Base-by-base conservation (phyloP, 2,797 vertebrate species). In the Gymnopithys bicolor region DNA sequence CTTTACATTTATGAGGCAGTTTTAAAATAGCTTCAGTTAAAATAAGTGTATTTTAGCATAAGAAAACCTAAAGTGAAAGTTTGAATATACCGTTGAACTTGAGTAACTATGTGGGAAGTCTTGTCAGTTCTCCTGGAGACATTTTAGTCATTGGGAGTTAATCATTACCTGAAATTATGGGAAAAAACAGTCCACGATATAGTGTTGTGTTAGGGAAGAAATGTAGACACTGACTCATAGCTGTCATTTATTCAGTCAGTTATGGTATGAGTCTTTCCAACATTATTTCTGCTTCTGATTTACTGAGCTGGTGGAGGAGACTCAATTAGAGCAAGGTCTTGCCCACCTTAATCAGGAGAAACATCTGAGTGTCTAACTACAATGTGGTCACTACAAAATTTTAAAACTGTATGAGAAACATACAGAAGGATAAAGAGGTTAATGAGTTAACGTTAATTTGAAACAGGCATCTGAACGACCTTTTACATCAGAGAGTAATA, bases 81-180 rank as follows among this genome's bases (percentile, higher is more conserved):
- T 58, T 90, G 59, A 86, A 66, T 81, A 43, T 15, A 56, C 15
- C 90, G 88, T 35, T 71, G 24, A 87, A 59, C 46, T 41, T 76
- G 11, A 53, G 21, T 85, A 59, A 51, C 17, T 79, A 17, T 39
- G 11, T 55, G 15, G 49, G 80, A 91, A 76, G 53, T 90, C 74
- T 95, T 81, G 84, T 59, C 82, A 64, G 60, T 93, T 93, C 74
- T 94, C 73, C 77, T 92, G 85, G 56, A 90, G 95, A 51, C 92
- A n/a, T 93, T 97, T 97, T 95, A 97, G 93, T 96, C 93, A 97
- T 37, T 84, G 52, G 37, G 41, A 75, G 95, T 98, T 96, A 97
- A 96, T 97, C 91, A 96, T 97, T 96, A 97, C 79, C 93, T 97
- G 60, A 71, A 93, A 95, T 63, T 59, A 84, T 58, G 64, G n/a